Base-by-base conservation (phyloP, 2,888 invertebrate genomes). In the Horisme vitalbata region DNA sequence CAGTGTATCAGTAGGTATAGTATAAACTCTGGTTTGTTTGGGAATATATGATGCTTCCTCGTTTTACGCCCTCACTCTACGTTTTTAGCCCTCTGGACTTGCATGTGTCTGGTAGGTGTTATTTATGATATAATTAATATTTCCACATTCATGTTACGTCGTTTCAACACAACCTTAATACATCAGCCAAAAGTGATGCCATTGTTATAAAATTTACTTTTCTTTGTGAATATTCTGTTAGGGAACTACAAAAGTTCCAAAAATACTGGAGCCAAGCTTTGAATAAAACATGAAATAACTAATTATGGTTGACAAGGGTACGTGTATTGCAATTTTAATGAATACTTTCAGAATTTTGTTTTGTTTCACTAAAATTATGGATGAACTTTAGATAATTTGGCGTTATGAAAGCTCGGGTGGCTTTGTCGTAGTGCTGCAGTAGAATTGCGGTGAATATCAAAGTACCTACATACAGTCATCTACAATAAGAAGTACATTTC, bases 261-360 rank as follows among this genome's bases (percentile, higher is more conserved):
- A 45, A 9, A 34, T 30, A 13, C 15, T 21, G 28, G 33, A 24
- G 24, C 36, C 6, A 11, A 45, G 37, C 41, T 41, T 15, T 41
- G 32, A 31, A 56, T 53, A 51, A 57, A 33, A 43, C 36, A 57
- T 53, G 31, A 51, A 45, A 46, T 46, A 9, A 36, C 46, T 49
- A 55, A 52, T 52, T 47, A 52, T 41, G 38, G 46, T 36, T 52
- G 54, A 52, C 56, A 57, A 54, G 51, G 51, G 48, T 56, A 41
- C 34, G 30, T 26, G 26, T 31, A 31, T 36, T 46, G 26, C 30
- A 41, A 31, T 32, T 41, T 35, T 26, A 36, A 41, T 46, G 26
- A 31, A n/a, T 4, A 8, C 24, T 18, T 23, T 30, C 24, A 7
- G 7, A 10, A 35, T 34, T 33, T 14, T 26, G 24, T n/a, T 26